phyloP scores from a whole-genome alignment of 2,797 vertebrate species.

The Xenops minutus region DNA sequence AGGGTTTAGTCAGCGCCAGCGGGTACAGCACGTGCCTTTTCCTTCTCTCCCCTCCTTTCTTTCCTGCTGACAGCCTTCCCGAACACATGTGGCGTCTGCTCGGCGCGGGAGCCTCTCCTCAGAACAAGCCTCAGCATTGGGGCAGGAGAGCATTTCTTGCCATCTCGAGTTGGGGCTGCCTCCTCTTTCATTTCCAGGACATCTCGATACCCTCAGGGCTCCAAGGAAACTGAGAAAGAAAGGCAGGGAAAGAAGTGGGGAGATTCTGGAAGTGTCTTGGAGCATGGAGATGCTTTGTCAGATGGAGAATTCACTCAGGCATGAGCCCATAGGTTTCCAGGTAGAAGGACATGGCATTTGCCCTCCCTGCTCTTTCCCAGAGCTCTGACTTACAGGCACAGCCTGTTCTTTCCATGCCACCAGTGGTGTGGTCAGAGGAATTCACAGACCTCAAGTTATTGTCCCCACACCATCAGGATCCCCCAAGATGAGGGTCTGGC shows the following conservation, averaged over 20 bases:
- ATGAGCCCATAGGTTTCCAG: neutral
- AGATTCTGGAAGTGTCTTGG: neutral
- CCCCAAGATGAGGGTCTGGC: neutral
- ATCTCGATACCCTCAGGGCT: neutral
- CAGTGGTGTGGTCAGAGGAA: neutral
- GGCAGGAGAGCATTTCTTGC: neutral
- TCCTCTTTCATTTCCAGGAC: neutral
- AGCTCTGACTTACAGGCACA: neutral
- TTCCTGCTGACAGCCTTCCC: neutral
- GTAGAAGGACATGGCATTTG: neutral
- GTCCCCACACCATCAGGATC: neutral
- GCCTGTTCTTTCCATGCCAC: neutral
- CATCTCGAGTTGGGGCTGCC: neutral
- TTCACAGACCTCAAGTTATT: fast-evolving
- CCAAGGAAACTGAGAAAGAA: neutral
- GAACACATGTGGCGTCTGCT: neutral
- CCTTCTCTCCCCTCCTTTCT: neutral
- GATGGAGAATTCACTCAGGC: neutral
- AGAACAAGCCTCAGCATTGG: neutral
- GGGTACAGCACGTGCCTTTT: neutral
- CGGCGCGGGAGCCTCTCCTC: fast-evolving
- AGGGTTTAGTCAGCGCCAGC: neutral
- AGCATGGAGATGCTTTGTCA: neutral
- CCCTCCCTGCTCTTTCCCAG: neutral
- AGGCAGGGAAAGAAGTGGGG: neutral